Evolutionary conservation across 2,797 vertebrate genomes (phyloP), one percentile per base, ranked within the genome.

Genomic region (Siniperca scherzeri): DNA sequence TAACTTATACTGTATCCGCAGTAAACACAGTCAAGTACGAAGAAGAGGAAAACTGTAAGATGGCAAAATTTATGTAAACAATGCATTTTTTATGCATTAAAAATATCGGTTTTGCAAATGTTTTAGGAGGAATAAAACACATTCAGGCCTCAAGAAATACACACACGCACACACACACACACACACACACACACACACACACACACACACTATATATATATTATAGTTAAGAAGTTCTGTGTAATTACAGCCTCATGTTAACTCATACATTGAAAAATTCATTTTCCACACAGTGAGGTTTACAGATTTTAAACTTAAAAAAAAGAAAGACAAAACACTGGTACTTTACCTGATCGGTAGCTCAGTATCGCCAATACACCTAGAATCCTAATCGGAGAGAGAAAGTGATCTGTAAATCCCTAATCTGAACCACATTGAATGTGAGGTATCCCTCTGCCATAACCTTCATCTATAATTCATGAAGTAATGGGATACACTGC

Each of bases 391-490:
- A 50, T 27, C 3, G 1, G 44, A 30, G 25, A 83, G 48, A 74
- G 56, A 79, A 65, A 44, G 10, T 64, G 33, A 83, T 69, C 2
- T 0, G n/a, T 69, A 65, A 77, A 83, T 82, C 30, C 8, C 30
- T 68, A 60, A 85, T 75, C 22, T 82, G 68, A 83, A 62, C 36
- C 3, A 70, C 25, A 50, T 5, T 83, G 66, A 84, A 80, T 55
- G 13, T 66, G 59, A 82, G 68, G 22, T 61, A 80, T 71, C 67
- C 59, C 65, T 77, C 50, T 82, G 80, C 62, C 74, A 76, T 82
- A 76, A 82, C 79, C 82, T 73, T 48, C 70, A 92, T 93, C 53
- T 80, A 90, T 94, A 86, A 93, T 93, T 89, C 78, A 94, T 88
- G 40, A 82, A 59, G 91, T 88, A 90, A 92, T 80, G 30, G 9